Conservation (phyloP, 1,140 invertebrate genomes). For the Scaptomyza montana region DNA sequence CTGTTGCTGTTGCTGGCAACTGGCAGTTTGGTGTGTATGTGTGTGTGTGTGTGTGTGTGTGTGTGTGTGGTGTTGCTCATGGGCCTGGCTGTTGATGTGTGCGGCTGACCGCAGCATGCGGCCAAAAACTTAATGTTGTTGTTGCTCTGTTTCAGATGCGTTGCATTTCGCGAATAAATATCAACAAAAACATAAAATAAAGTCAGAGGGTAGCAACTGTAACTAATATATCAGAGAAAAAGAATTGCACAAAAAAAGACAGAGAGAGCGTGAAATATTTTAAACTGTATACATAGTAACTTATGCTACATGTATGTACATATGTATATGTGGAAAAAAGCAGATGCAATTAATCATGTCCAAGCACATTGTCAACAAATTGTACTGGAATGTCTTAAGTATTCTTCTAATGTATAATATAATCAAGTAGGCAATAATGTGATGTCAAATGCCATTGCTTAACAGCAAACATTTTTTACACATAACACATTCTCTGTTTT, state of each 20-base stretch:
- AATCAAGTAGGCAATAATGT: not conserved
- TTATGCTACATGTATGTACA: not conserved
- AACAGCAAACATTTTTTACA: no score
- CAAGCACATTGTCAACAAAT: not conserved
- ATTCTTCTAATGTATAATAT: not conserved
- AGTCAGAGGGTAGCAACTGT: constrained; percentile 53
- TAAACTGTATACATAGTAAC: not conserved
- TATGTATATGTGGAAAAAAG: not conserved
- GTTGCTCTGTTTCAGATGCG: constrained; percentile 43
- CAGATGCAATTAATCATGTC: constrained; percentile 15
- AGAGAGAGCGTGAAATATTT: constrained; percentile 17
- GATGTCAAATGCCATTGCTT: no score
- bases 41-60: constrained; percentile 1
- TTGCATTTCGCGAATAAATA: constrained; percentile 64
- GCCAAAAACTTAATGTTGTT: constrained; percentile 33
- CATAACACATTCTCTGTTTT: no score
- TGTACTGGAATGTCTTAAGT: not conserved
- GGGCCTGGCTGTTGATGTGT: constrained; percentile 62
- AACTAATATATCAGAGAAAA: constrained; percentile 68
- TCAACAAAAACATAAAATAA: constrained; percentile 31
- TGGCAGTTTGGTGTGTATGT: constrained; percentile 14
- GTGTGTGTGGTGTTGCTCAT: constrained; percentile 28
- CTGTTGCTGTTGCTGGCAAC: constrained; percentile 29
- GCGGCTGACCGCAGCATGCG: constrained; percentile 76
- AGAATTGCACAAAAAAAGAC: constrained; percentile 1